phyloP scores from a whole-genome alignment of 2,797 vertebrate species.

The Phrynocephalus forsythii region DNA sequence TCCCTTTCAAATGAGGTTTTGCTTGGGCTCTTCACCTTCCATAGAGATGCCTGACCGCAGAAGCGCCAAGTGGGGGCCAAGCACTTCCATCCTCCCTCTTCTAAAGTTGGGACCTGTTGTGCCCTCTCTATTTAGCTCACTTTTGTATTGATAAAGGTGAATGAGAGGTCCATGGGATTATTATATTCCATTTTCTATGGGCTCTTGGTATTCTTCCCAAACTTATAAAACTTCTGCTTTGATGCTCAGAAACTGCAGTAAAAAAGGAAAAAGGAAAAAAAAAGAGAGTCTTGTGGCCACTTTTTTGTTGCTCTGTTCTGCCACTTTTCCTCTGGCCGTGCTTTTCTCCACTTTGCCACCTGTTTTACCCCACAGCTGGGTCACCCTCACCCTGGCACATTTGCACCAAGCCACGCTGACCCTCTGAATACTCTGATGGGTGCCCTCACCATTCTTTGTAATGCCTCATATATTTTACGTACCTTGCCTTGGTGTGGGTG shows the following conservation, averaged over 20 bases:
- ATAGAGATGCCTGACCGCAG: not conserved
- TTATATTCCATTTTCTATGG: not conserved
- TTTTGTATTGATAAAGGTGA: not conserved
- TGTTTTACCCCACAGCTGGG: not conserved
- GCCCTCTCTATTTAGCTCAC: not conserved
- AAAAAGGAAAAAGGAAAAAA: not conserved
- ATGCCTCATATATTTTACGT: not conserved
- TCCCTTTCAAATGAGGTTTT: not conserved
- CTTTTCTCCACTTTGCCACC: not conserved
- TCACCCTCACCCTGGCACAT: not conserved
- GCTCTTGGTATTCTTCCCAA: not conserved
- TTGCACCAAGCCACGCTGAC: not conserved
- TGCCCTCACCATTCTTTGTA: not conserved
- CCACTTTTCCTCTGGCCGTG: not conserved
- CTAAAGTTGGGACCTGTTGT: not conserved
- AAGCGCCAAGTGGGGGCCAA: not conserved
- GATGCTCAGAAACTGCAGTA: not conserved
- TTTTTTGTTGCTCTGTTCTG: not conserved
- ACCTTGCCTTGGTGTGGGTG: not conserved
- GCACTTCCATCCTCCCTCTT: not conserved
- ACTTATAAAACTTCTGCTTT: slow-evolving; percentile 5
- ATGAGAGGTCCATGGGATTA: not conserved
- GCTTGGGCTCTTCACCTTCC: not conserved
- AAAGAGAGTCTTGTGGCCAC: not conserved
- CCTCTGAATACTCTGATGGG: not conserved